Conservation (phyloP, 2,113 vertebrate species). For the Andinoacara biseriatus region DNA sequence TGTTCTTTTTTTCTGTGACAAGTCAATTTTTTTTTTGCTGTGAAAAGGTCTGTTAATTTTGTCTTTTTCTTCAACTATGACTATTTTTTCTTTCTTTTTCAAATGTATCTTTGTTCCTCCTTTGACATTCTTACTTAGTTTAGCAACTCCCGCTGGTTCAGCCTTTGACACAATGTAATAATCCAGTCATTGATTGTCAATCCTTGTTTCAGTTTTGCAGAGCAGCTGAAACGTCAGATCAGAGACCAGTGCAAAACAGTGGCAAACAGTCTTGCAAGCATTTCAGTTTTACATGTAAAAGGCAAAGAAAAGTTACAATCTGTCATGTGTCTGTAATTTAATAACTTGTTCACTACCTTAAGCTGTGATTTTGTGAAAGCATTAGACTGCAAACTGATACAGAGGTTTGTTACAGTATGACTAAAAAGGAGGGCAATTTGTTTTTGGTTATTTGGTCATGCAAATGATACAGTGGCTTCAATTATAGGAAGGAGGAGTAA, state of each 20-base stretch:
- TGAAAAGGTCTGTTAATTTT: not conserved
- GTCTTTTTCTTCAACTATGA: not conserved
- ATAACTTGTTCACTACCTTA: not conserved
- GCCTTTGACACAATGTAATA: constrained; percentile 8
- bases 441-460: not conserved
- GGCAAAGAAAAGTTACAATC: not conserved
- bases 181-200: constrained; percentile 12
- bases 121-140: constrained; percentile 4
- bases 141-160: not conserved
- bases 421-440: not conserved
- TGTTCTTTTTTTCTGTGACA: constrained; percentile 10
- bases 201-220: not conserved
- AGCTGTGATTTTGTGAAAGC: not conserved
- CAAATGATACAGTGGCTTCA: not conserved
- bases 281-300: not conserved
- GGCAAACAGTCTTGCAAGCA: not conserved
- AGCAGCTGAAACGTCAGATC: constrained; percentile 3
- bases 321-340: not conserved
- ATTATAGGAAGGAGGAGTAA: not conserved
- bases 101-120: not conserved
- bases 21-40: not conserved
- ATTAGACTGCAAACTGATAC: not conserved
- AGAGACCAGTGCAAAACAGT: not conserved
- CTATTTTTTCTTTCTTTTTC: not conserved
- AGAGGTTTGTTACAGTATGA: constrained; percentile 7